These are phyloP conservation scores for Fistularia tabacaria DNA, from an alignment of 2,797 vertebrate species.

Conservation along the genomic window DNA sequence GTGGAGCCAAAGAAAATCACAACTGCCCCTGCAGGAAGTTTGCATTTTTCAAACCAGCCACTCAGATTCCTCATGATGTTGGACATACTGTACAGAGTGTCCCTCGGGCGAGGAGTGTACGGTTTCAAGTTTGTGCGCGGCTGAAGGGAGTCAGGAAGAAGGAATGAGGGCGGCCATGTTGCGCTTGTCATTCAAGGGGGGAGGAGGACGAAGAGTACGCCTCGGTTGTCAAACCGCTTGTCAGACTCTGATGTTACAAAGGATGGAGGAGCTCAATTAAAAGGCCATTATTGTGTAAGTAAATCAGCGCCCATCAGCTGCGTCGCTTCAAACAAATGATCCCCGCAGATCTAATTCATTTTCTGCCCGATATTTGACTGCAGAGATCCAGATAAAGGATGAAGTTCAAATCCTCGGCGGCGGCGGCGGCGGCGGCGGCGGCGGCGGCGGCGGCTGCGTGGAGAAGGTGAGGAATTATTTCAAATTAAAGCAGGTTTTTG, in stretches of 20 bases:
- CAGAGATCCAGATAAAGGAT: slow-evolving; percentile 41
- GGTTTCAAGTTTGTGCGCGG: slow-evolving; percentile 32
- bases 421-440: not conserved
- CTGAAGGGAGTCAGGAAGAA: slow-evolving; percentile 17
- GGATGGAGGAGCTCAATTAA: slow-evolving; percentile 89
- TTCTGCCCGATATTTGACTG: slow-evolving; percentile 74
- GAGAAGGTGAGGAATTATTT: slow-evolving; percentile 35
- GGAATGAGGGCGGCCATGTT: slow-evolving; percentile 51
- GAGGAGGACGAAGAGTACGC: slow-evolving; percentile 55
- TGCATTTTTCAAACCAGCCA: slow-evolving; percentile 15
- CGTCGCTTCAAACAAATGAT: slow-evolving; percentile 88
- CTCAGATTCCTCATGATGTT: slow-evolving; percentile 29
- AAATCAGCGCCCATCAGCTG: slow-evolving; percentile 86
- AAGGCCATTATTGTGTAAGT: slow-evolving; percentile 86
- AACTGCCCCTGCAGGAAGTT: slow-evolving; percentile 24
- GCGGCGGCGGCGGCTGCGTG: not conserved
- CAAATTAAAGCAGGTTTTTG: slow-evolving; percentile 35
- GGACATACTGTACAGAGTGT: slow-evolving; percentile 11
- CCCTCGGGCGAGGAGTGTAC: slow-evolving; percentile 37
- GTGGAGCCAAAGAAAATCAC: slow-evolving; percentile 14
- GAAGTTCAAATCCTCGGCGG: slow-evolving; percentile 7
- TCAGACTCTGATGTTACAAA: slow-evolving; percentile 84
- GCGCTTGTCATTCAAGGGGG: slow-evolving; percentile 78
- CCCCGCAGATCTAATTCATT: slow-evolving; percentile 81
- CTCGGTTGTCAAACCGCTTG: slow-evolving; percentile 74